phyloP scores from a whole-genome alignment of 2,113 vertebrate species.

The Phaetusa simplex region DNA sequence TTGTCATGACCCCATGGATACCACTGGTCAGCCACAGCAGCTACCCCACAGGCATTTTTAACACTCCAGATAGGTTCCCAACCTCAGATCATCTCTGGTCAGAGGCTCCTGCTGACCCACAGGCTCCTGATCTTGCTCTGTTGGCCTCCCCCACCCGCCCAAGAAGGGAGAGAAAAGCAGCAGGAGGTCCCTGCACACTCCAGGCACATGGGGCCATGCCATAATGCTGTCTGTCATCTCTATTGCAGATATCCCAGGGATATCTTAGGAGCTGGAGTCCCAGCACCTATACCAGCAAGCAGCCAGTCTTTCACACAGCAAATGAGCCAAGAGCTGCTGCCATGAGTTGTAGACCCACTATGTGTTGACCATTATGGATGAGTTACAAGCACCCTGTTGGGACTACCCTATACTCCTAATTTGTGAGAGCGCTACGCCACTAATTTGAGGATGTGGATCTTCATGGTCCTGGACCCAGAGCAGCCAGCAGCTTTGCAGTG shows the following conservation, averaged over 20 bases:
- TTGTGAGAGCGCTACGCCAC: neutral
- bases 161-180: neutral
- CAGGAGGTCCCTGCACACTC: neutral
- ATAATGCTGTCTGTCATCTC: neutral
- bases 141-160: rapidly evolving
- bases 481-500: neutral
- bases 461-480: neutral
- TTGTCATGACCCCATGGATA: rapidly evolving
- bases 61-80: neutral
- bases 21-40: neutral
- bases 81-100: neutral
- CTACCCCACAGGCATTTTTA: neutral
- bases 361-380: neutral
- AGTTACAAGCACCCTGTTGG: neutral
- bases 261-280: neutral
- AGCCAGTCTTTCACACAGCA: neutral
- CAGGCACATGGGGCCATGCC: neutral
- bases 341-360: neutral
- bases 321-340: neutral
- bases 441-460: neutral
- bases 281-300: neutral
- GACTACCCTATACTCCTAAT: neutral
- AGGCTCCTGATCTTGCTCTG: neutral
- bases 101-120: neutral
- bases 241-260: neutral